Conservation (phyloP, 2,797 vertebrate species). For the Anas georgica region DNA sequence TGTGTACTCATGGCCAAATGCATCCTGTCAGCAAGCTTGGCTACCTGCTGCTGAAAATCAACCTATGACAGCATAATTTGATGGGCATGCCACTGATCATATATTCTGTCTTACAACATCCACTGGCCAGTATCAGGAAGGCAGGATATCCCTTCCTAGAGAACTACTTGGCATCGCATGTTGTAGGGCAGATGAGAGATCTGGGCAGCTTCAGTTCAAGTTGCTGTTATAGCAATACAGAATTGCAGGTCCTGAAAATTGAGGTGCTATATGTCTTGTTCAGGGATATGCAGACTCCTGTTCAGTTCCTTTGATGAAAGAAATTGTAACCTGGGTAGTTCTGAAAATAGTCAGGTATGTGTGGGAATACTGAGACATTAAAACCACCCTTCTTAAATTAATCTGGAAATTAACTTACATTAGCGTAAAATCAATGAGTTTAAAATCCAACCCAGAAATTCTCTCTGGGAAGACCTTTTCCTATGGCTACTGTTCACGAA, state of each 20-base stretch:
- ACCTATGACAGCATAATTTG: background rate
- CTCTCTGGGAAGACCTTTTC: background rate
- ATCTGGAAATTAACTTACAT: background rate
- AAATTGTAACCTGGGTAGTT: background rate
- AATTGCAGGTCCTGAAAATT: background rate
- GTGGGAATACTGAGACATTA: background rate
- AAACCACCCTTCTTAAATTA: background rate
- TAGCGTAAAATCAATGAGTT: background rate
- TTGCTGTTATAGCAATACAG: background rate
- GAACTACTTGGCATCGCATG: background rate
- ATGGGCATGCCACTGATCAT: background rate
- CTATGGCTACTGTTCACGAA: background rate
- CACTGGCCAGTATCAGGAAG: background rate
- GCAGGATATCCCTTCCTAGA: background rate
- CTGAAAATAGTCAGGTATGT: background rate
- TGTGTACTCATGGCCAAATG: background rate
- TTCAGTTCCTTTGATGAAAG: background rate
- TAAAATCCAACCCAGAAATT: background rate
- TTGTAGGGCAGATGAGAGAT: background rate
- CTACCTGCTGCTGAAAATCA: background rate
- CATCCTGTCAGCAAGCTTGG: background rate
- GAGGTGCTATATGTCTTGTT: background rate
- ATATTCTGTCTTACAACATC: background rate
- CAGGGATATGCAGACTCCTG: background rate
- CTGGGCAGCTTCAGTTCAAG: background rate